These are phyloP conservation scores for Delichon dasypus DNA, from an alignment of 2,797 vertebrate genomes.

Conservation along the genomic window DNA sequence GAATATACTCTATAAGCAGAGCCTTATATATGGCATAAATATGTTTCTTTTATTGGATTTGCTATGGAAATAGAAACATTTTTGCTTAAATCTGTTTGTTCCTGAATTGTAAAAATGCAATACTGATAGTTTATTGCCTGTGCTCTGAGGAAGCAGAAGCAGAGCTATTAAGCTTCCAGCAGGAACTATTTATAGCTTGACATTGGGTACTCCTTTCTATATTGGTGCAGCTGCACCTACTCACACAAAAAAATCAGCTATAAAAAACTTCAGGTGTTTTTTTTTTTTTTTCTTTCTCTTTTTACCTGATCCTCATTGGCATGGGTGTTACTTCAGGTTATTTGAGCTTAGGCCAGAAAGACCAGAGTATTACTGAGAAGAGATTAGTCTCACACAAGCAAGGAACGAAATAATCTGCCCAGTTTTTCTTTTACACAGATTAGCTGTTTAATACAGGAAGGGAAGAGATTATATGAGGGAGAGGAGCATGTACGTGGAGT, in stretches of 20 bases:
- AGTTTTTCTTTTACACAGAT: not conserved
- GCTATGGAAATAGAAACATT: slow-evolving; percentile 64
- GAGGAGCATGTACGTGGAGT: not conserved
- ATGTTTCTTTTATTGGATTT: slow-evolving; percentile 70
- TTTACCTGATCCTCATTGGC: slow-evolving; percentile 48
- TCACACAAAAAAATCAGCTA: slow-evolving; percentile 61
- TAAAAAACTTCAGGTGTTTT: slow-evolving; percentile 52
- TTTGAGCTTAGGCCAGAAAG: slow-evolving; percentile 43
- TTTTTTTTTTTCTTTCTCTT: slow-evolving; percentile 6
- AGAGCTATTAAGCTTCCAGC: slow-evolving; percentile 72
- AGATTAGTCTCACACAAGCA: slow-evolving; percentile 37
- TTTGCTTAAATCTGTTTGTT: slow-evolving; percentile 74
- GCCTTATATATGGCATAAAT: slow-evolving; percentile 57
- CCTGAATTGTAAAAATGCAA: slow-evolving; percentile 71
- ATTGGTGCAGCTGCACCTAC: slow-evolving; percentile 67
- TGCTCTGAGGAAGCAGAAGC: slow-evolving; percentile 69
- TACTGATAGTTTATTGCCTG: slow-evolving; percentile 73
- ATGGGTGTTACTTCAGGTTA: slow-evolving; percentile 65
- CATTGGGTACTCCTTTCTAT: slow-evolving; percentile 76
- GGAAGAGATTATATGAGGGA: not conserved
- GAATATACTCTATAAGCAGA: slow-evolving; percentile 55
- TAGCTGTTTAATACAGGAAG: not conserved
- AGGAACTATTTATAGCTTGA: slow-evolving; percentile 79
- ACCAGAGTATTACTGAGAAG: slow-evolving; percentile 25
- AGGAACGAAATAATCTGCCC: slow-evolving; percentile 22